Percentiles rank a stretch among this genome's conserved stretches.
phyloP scores from a whole-genome alignment of 2,888 invertebrate genomes.

The Himalopsyche anomala region DNA sequence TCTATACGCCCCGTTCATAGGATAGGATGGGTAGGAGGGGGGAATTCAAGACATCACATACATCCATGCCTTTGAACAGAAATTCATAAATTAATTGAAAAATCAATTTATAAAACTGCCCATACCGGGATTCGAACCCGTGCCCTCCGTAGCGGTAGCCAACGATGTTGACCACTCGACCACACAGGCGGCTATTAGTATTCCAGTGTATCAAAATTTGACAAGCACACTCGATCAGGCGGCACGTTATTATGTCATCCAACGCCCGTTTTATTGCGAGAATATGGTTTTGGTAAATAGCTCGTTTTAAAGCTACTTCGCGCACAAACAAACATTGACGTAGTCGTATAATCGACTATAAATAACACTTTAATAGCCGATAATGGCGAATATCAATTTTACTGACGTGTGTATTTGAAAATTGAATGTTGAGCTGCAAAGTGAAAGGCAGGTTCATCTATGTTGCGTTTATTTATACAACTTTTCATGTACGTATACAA shows the following conservation, averaged over 20 bases:
- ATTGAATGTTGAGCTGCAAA: not conserved
- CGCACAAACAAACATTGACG: not conserved
- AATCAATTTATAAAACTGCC: too few relatives aligned
- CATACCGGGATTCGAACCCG: too few relatives aligned
- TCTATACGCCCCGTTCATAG: too few relatives aligned
- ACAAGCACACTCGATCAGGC: not conserved
- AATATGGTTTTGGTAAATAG: conserved; percentile 23
- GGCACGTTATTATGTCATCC: not conserved
- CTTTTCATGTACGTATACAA: too few relatives aligned
- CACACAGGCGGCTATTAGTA: too few relatives aligned
- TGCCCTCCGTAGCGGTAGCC: too few relatives aligned
- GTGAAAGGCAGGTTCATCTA: not conserved
- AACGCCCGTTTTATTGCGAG: not conserved
- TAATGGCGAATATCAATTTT: conserved; percentile 3
- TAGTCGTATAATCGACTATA: not conserved
- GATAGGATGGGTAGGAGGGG: too few relatives aligned
- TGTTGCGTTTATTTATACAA: not conserved
- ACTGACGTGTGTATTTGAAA: conserved; percentile 21
- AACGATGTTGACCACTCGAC: too few relatives aligned
- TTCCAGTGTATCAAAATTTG: not conserved
- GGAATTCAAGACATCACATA: too few relatives aligned
- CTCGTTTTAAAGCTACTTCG: conserved; percentile 11
- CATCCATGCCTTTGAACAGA: too few relatives aligned
- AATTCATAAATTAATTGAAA: too few relatives aligned
- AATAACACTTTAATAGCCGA: not conserved